Base-by-base conservation (phyloP, 2,113 vertebrate species). In the Procavia capensis region DNA sequence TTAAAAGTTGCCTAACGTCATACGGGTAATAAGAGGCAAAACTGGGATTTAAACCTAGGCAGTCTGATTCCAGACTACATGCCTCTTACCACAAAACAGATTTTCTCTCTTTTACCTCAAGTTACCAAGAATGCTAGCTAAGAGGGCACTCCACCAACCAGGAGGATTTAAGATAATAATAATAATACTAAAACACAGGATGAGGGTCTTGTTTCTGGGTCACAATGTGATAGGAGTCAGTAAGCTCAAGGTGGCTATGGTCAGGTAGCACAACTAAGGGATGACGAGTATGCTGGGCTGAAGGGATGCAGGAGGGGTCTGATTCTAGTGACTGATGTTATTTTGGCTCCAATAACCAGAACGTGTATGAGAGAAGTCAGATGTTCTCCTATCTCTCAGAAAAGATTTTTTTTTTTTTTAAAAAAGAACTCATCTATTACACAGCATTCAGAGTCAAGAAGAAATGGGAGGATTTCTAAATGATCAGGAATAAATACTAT, bases 401-500 rank as follows among this genome's bases (percentile, higher is more conserved):
- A 82, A 93, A 39, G 63, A n/a, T n/a, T n/a, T n/a, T n/a, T n/a
- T n/a, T n/a, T n/a, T n/a, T n/a, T n/a, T n/a, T n/a, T 79, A 93
- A 92, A 47, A 83, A 80, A 87, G 93, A 91, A 79, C 7, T 31
- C 34, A 90, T 43, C 75, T 57, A 50, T 92, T 90, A 91, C 9
- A 59, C 34, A 93, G n/a, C 80, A 86, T 82, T 68, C 75, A 79
- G 17, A 76, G 61, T 93, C 50, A 92, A 14, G 84, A 87, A 88
- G 41, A 88, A 79, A 17, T 50, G 50, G 16, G 24, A 6, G 22
- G 66, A 80, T 41, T 88, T 86, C 85, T 82, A 81, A 95, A 88
- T 31, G 91, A 80, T 57, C 89, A 93, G 34, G 29, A 95, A 93
- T 86, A 85, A 91, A 83, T 83, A n/a, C 4, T 78, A 31, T 80